Base-by-base conservation (phyloP, 2,888 invertebrate genomes). In the Parelbella ahira region DNA sequence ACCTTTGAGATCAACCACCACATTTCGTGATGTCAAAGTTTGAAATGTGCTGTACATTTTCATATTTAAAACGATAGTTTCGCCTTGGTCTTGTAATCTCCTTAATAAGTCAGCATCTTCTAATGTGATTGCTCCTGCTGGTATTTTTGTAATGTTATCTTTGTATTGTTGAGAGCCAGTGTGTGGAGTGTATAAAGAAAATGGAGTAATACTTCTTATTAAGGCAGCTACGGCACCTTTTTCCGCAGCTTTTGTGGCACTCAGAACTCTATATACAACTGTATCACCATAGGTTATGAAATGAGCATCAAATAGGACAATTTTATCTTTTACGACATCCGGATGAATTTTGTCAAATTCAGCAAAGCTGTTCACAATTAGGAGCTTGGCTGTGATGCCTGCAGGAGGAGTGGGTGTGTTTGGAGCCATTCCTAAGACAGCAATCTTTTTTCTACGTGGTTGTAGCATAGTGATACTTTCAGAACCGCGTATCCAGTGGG, bases 21-120 rank as follows among this genome's bases (percentile, higher is more conserved):
- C 90, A 62, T 96, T 96, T 44, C 94, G 83, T 0, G 95, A 94
- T 15, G 66, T 81, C 3, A n/a, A n/a, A n/a, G n/a, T n/a, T n/a
- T n/a, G n/a, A n/a, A n/a, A n/a, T n/a, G 70, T 90, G 2, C 90
- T 91, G 12, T 83, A 77, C 92, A 94, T 93, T 64, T 89, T 88
- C 4, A 95, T 61, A 42, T 88, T 83, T 3, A 83, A 20, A 12
- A 70, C 38, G 15, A 78, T 68, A 23, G 60, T 67, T 38, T 67
- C 58, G 70, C 90, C 90, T 67, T 87, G 62, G 20, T 87, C 58
- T 45, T 90, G 87, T 54, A 93, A 73, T 70, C 94, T 88, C 45
- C 89, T 70, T 45, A 95, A 60, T 73, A 94, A 82, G 54, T 90
- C 89, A 3, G 95, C 93, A 71, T 95, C 94, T 82, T 95, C 95